Base-by-base conservation (phyloP, 2,797 vertebrate species). In the Alcedo quadribrachys region DNA sequence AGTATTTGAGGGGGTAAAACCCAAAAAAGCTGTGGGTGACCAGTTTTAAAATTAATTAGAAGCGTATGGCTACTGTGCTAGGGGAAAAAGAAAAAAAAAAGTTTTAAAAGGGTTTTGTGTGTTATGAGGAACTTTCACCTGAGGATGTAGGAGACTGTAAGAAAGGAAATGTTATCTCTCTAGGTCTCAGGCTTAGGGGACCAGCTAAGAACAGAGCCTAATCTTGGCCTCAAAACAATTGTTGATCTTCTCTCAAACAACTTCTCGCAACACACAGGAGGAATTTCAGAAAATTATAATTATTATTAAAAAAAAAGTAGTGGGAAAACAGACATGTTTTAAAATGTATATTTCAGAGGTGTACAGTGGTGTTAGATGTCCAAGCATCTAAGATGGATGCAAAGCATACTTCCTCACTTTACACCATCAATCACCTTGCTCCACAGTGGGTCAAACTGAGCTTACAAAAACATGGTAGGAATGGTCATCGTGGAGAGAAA, bases 1-100 rank as follows among this genome's bases (percentile, higher is more conserved):
- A 89, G 11, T 9, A 53, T 93, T 91, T 91, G 84, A 76, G 75
- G 62, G 66, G 62, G 69, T 48, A 55, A 79, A 88, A 7, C 91
- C 91, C 85, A 27, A 55, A 73, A 28, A 81, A 94, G 50, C 27
- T 67, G 3, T 16, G 7, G 48, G 12, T 7, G 32, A 25, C 9
- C 25, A 62, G 43, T 86, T 70, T 27, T 9, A 80, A 28, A 84
- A 69, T 79, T 77, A 69, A 84, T 81, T 42, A 30, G 33, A 58
- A 67, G 13, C 2, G 1, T 66, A 19, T 2, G 7, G 21, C 12
- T 67, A 17, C n/a, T 2, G 7, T 43, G 45, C 6, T 20, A 45
- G 60, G 11, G 22, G 14, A 3, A 53, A n/a, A 60, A 20, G 17
- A 76, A 69, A 69, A 35, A 32, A 71, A 28, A 21, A 33, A 21